Conservation (phyloP, 2,888 invertebrate genomes). For the Lasioglossum zephyrum region DNA sequence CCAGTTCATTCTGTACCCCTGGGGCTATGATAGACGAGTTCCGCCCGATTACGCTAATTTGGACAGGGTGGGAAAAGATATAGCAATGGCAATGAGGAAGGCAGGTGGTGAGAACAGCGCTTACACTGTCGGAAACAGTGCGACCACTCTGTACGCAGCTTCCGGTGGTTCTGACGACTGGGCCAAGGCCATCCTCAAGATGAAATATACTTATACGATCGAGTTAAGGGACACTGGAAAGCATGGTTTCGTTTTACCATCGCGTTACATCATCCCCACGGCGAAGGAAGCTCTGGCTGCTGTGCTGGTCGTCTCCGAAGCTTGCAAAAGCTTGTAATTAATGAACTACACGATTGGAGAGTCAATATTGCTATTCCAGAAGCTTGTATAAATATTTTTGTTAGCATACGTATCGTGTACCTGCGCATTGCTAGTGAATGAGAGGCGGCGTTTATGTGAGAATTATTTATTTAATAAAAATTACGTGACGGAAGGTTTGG, state of each 20-base stretch:
- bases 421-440: conserved; percentile 12
- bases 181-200: conserved; percentile 92
- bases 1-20: conserved; percentile 93
- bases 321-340: conserved; percentile 79
- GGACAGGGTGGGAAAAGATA: conserved; percentile 88
- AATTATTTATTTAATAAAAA: conserved; percentile 61
- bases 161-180: conserved; percentile 95
- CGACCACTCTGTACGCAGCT: conserved; percentile 91
- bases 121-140: conserved; percentile 92
- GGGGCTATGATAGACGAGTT: conserved; percentile 92
- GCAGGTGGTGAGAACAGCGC: conserved; percentile 86
- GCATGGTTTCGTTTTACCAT: conserved; percentile 95
- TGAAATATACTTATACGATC: conserved; percentile 95
- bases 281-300: conserved; percentile 91
- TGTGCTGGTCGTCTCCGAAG: conserved; percentile 87
- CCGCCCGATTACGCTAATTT: conserved; percentile 90
- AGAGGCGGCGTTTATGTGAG: conserved; percentile 9
- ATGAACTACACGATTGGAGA: conserved; percentile 3
- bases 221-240: conserved; percentile 94
- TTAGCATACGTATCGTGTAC: neutral
- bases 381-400: conserved; percentile 44
- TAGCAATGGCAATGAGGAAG: conserved; percentile 88
- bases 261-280: conserved; percentile 90
- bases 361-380: neutral
- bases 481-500: neutral